phyloP scores from a whole-genome alignment of 2,888 invertebrate species.

The Ectobius pallidus region DNA sequence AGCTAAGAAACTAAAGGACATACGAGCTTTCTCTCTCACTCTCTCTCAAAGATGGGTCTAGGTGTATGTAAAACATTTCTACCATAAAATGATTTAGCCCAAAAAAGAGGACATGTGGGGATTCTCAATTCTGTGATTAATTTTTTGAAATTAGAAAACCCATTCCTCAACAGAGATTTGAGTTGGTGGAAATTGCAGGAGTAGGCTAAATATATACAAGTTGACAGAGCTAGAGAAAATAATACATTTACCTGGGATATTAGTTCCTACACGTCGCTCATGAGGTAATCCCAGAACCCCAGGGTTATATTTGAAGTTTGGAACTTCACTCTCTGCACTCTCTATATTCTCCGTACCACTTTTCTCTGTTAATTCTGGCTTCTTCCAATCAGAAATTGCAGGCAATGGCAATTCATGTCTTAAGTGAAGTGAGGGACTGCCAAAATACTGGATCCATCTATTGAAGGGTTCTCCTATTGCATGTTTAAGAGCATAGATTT shows the following conservation, averaged over 20 bases:
- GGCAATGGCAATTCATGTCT: constrained; percentile 72
- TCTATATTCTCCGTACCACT: constrained; percentile 60
- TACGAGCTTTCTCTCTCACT: no score
- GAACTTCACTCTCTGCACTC: constrained; percentile 63
- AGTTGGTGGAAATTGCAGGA: no score
- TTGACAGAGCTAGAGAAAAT: no score
- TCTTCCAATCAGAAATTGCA: constrained; percentile 62
- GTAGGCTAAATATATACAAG: no score
- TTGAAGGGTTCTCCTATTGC: constrained; percentile 62
- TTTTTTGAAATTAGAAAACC: no score
- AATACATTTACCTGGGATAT: constrained; percentile 73
- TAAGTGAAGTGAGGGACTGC: constrained; percentile 71
- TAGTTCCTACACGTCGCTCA: constrained; percentile 68
- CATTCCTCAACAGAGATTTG: no score
- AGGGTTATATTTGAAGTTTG: constrained; percentile 66
- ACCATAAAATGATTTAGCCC: no score
- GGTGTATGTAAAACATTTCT: no score
- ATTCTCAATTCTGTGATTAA: no score
- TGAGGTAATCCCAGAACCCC: constrained; percentile 63
- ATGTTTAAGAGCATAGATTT: not conserved
- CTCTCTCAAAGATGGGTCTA: no score
- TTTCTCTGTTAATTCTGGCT: constrained; percentile 62
- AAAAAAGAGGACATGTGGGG: no score
- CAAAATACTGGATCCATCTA: constrained; percentile 72
- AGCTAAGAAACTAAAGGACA: no score